phyloP scores from a whole-genome alignment of 2,888 invertebrate species.

The Pyrrhia umbra region DNA sequence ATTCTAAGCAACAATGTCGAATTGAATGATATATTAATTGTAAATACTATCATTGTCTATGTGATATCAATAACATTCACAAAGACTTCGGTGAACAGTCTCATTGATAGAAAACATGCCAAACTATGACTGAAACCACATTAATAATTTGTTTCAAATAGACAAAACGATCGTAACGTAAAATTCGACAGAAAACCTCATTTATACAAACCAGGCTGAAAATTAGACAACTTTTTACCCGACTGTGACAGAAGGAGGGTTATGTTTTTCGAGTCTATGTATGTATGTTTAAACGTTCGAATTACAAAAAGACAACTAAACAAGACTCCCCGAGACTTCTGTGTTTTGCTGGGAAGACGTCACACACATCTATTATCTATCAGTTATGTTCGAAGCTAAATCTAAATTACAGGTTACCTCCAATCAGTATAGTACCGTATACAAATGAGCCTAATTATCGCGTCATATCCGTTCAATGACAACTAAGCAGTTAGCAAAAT shows the following conservation, averaged over 20 bases:
- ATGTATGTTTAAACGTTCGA: too few relatives aligned
- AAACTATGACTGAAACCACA: not conserved
- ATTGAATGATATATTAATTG: not conserved
- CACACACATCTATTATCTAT: too few relatives aligned
- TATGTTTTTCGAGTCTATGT: too few relatives aligned
- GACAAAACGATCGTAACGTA: too few relatives aligned
- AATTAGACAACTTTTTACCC: too few relatives aligned
- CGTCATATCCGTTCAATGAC: constrained; percentile 12
- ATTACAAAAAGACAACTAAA: too few relatives aligned
- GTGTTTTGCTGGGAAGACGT: too few relatives aligned
- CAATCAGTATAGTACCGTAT: not conserved
- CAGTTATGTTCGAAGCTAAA: not conserved
- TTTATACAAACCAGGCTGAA: too few relatives aligned
- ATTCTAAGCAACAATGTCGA: not conserved
- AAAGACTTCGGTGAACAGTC: not conserved
- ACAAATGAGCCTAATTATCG: not conserved
- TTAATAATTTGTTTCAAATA: too few relatives aligned
- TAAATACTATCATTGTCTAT: constrained; percentile 11
- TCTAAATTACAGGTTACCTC: not conserved
- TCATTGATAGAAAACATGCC: not conserved
- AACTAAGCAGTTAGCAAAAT: not conserved
- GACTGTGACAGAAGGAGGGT: too few relatives aligned
- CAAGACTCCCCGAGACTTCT: too few relatives aligned
- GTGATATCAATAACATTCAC: constrained; percentile 4
- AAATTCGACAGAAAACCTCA: too few relatives aligned